Base-by-base conservation (phyloP, 2,797 vertebrate species). In the Diplodus puntazzo region DNA sequence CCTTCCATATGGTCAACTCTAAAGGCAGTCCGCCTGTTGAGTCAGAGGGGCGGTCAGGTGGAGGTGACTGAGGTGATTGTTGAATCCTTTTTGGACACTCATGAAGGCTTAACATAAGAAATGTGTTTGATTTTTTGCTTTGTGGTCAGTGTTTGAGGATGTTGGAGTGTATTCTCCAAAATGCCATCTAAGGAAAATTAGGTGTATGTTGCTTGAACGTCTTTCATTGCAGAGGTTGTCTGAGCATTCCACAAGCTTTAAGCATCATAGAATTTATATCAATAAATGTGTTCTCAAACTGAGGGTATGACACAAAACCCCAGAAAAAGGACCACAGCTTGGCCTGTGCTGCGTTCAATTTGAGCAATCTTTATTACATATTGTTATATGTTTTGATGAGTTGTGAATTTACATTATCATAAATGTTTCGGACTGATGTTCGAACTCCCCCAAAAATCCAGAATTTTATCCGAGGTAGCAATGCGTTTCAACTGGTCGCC, bases 41-140 rank as follows among this genome's bases (percentile, higher is more conserved):
- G 70, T 81, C 65, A 77, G 52, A 67, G 54, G 71, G 43, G 34
- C 1, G 62, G 53, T 45, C 14, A 21, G 42, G 34, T 59, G 54
- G 74, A 69, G 70, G 52, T 62, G 67, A 23, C 59, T 80, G 9
- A 39, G 78, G 82, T 82, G 81, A 80, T 49, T 65, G 48, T 71
- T 83, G 76, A 79, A 54, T 58, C 61, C 30, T 39, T 76, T 79
- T 69, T 79, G 61, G 77, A 79, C 84, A 79, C 85, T 88, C 82
- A 84, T 81, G 74, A 86, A 65, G 54, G 34, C 83, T 84, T 80
- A 77, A 82, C 76, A 77, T 72, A 43, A n/a, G 13, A 75, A 49
- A 81, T 73, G 77, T 73, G 57, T 65, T 72, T 85, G 55, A 69
- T 83, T 76, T 81, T 55, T 83, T 82, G 82, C 23, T 67, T 73